phyloP scores from a whole-genome alignment of 2,888 invertebrate genomes.

The Allophyes oxyacanthae region DNA sequence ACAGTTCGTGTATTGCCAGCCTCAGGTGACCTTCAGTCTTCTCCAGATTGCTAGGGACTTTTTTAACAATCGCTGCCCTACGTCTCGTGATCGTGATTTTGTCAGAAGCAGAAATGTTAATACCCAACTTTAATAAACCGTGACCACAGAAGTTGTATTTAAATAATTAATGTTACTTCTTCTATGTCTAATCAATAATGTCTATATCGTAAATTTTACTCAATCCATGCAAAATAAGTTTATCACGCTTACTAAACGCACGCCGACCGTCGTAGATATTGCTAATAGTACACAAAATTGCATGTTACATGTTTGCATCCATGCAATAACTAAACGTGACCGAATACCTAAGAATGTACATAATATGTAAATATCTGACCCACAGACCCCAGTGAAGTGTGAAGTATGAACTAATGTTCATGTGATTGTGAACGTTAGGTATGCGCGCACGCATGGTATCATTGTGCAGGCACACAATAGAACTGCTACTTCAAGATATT shows the following conservation, averaged over 20 bases:
- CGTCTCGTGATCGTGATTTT: too few species aligned
- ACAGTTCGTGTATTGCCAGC: too few species aligned
- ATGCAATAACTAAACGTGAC: conserved; percentile 36
- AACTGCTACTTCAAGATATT: conserved; percentile 43
- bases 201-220: conserved; percentile 6
- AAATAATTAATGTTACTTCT: too few species aligned
- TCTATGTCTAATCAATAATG: not conserved
- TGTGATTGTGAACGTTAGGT: not conserved
- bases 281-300: conserved; percentile 19
- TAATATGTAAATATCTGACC: conserved; percentile 60
- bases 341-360: conserved; percentile 42
- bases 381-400: conserved; percentile 50
- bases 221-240: conserved; percentile 5
- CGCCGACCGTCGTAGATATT: not conserved
- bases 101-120: too few species aligned
- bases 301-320: conserved; percentile 14
- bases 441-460: conserved; percentile 8
- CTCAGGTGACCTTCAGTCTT: too few species aligned
- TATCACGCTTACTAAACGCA: not conserved
- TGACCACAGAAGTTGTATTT: too few species aligned
- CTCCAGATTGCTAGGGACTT: too few species aligned
- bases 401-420: conserved; percentile 35
- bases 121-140: too few species aligned
- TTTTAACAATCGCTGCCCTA: too few species aligned
- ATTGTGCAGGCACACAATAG: conserved; percentile 40